Evolutionary conservation across 2,888 invertebrate genomes (phyloP).

Genomic region (Malthinus flaveolus): DNA sequence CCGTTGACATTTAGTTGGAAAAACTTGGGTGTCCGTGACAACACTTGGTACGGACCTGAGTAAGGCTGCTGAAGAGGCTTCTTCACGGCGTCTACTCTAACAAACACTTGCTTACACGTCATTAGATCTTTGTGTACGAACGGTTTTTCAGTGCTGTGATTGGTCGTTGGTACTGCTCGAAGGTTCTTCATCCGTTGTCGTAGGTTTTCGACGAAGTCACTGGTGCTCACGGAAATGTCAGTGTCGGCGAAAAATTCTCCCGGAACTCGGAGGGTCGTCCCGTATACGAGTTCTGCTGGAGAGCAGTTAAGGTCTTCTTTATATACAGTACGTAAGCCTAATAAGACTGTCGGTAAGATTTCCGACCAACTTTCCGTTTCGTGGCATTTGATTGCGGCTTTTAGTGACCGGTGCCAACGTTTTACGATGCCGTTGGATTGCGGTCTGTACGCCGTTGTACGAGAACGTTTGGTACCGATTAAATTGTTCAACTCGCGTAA

Average conservation of each 20-base stretch:
- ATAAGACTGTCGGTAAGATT: conserved; percentile 30
- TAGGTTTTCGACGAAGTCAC: too few relatives aligned
- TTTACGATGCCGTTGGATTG: conserved; percentile 50
- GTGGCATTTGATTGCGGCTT: neutral
- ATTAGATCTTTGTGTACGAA: too few relatives aligned
- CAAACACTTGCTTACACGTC: too few relatives aligned
- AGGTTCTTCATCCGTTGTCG: conserved; percentile 3
- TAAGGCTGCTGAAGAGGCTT: too few relatives aligned
- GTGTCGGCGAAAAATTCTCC: conserved; percentile 2
- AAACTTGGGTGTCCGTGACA: too few relatives aligned
- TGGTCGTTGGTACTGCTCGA: conserved; percentile 9
- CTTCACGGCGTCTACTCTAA: too few relatives aligned
- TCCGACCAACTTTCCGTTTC: neutral
- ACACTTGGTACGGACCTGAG: too few relatives aligned
- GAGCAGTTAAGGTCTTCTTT: conserved; percentile 29
- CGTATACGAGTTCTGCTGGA: conserved; percentile 18
- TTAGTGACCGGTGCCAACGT: conserved; percentile 42
- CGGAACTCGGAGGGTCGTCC: conserved; percentile 1
- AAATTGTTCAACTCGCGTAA: conserved; percentile 35
- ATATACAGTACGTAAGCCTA: conserved; percentile 32
- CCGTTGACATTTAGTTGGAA: too few relatives aligned
- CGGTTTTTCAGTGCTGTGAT: too few relatives aligned
- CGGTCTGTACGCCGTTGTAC: conserved; percentile 46
- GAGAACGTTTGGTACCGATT: conserved; percentile 32
- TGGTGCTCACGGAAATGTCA: too few relatives aligned